Conservation (phyloP, 2,113 vertebrate species). For the Mormoops blainvillei region DNA sequence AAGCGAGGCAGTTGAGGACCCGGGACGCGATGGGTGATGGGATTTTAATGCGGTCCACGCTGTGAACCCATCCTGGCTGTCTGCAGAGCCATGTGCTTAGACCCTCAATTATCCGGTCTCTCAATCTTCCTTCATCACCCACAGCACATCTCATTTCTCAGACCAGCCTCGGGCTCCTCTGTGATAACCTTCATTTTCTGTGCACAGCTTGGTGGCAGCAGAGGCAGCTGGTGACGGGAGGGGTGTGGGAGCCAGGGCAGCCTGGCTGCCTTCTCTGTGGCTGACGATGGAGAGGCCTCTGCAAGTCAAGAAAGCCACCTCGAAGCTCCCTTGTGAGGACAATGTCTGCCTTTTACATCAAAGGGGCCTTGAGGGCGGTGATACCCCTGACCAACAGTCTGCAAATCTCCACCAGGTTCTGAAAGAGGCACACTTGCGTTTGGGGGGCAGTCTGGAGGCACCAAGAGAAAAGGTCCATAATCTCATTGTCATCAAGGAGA, state of each 20-base stretch:
- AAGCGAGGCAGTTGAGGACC: not conserved
- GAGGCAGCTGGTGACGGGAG: not conserved
- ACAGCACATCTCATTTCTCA: constrained; percentile 43
- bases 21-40: not conserved
- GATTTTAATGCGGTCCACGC: constrained; percentile 50
- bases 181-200: constrained; percentile 60
- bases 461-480: not conserved
- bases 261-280: not conserved
- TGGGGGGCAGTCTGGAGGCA: not conserved
- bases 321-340: not conserved
- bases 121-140: constrained; percentile 42
- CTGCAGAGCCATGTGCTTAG: not conserved
- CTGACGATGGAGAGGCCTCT: not conserved
- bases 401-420: not conserved
- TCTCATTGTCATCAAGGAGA: not conserved
- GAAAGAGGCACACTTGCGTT: not conserved
- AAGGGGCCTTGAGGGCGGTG: not conserved
- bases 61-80: constrained; percentile 10
- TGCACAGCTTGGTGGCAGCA: not conserved
- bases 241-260: not conserved
- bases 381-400: not conserved
- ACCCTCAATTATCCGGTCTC: constrained; percentile 41
- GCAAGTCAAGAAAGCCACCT: not conserved
- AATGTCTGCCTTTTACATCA: not conserved
- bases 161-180: constrained; percentile 1